Base-by-base conservation (phyloP, 2,113 vertebrate genomes). In the Pygoscelis adeliae region DNA sequence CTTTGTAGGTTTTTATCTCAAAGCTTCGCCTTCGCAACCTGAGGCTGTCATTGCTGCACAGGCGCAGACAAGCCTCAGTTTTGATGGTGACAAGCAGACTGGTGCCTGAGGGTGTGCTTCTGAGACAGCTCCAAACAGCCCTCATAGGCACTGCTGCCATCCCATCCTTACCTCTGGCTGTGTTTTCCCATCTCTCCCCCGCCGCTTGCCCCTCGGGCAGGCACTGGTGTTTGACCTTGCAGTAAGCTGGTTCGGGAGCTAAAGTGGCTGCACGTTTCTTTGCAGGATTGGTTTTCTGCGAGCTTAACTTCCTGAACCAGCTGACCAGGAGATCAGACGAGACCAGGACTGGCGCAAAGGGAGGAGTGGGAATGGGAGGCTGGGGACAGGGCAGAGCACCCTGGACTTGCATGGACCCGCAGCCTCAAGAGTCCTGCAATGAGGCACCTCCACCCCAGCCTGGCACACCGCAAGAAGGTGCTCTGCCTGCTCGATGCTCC, bases 161-260 rank as follows among this genome's bases (percentile, higher is more conserved):
- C 38, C 20, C 17, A 25, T 69, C 66, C 47, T 87, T 3, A 7
- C 56, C 61, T 69, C 84, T 56, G 80, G 49, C 62, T 46, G n/a
- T 36, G 32, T 44, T 93, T 87, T 85, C 5, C 2, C 13, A 13
- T 29, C 11, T 32, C 13, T 73, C 4, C 11, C 9, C 11, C 0
- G 0, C 25, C 3, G 0, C 12, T 84, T 81, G 34, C 22, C 46
- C 52, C 56, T 84, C 1, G 0, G 30, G 30, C 77, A 63, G 69
- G 38, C 42, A 7, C 38, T 84, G 50, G 10, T 67, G 59, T 61
- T 38, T 83, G 83, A 70, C 72, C 67, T 69, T 59, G 36, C 34
- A 40, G 47, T 38, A 69, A 6, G 1, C 38, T 5, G 10, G 16
- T 79, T 63, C 3, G 11, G 56, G 69, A 84, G 32, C n/a, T 87